Evolutionary conservation across 2,113 vertebrate species (phyloP).

Genomic region (Takifugu bimaculatus): DNA sequence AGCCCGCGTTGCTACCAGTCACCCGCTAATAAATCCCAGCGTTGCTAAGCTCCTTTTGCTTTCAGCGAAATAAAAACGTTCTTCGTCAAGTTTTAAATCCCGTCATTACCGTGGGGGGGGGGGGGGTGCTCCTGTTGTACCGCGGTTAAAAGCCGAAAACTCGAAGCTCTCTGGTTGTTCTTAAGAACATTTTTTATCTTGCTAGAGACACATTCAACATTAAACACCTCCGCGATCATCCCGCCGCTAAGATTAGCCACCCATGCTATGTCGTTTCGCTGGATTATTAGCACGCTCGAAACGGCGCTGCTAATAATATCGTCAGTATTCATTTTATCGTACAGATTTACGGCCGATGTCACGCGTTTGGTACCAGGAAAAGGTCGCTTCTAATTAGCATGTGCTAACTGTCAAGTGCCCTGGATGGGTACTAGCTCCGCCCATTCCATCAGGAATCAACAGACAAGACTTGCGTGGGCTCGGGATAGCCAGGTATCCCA

Average conservation of each 20-base stretch:
- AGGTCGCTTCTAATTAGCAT: no score
- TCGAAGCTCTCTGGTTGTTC: no score
- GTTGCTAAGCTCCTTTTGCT: conserved; percentile 8
- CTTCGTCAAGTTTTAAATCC: conserved; percentile 12
- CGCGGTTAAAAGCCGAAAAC: no score
- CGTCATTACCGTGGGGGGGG: background rate
- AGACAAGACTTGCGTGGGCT: no score
- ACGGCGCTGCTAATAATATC: no score
- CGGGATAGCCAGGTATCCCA: no score
- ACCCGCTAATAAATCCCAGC: conserved; percentile 12
- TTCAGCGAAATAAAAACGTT: conserved; percentile 13
- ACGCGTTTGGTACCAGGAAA: no score
- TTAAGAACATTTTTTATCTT: background rate
- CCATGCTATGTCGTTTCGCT: conserved; percentile 7
- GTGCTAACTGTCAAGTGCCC: no score
- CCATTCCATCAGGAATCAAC: no score
- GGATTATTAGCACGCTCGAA: background rate
- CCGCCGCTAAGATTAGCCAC: conserved; percentile 2
- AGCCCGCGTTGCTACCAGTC: conserved; percentile 4
- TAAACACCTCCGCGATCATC: conserved; percentile 16
- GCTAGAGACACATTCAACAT: background rate
- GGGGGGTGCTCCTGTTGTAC: background rate
- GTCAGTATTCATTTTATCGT: no score
- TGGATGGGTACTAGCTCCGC: no score
- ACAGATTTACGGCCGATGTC: no score